Percentiles rank a stretch among this genome's conserved stretches.
Conservation (phyloP, 1,140 invertebrate species). For the Trichonephila inaurata region DNA sequence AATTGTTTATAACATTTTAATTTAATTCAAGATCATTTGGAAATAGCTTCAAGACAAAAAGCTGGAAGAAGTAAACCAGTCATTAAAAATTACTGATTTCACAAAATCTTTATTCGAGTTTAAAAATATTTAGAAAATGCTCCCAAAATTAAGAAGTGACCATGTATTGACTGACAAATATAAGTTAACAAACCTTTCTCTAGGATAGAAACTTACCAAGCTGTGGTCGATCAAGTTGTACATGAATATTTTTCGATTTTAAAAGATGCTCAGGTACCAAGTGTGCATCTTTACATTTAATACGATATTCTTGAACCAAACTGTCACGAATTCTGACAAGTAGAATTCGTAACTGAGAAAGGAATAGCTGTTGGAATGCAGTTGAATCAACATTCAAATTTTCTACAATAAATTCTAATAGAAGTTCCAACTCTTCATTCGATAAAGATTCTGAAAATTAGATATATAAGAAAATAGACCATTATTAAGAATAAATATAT, state of each 20-base stretch:
- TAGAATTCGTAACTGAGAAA: slow-evolving; percentile 51
- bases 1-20: too few relatives aligned
- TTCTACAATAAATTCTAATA: slow-evolving; percentile 17
- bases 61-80: too few relatives aligned
- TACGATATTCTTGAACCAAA: slow-evolving; percentile 47
- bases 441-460: slow-evolving; percentile 48
- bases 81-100: too few relatives aligned
- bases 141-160: not conserved
- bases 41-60: not conserved
- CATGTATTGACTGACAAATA: not conserved
- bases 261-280: not conserved
- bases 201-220: not conserved
- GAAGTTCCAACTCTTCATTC: not conserved
- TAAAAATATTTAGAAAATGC: too few relatives aligned
- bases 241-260: not conserved
- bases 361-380: slow-evolving; percentile 52
- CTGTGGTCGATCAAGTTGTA: not conserved
- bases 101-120: too few relatives aligned
- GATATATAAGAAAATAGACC: not conserved
- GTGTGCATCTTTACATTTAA: not conserved
- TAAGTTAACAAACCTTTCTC: too few relatives aligned
- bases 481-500: not conserved
- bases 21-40: too few relatives aligned
- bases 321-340: slow-evolving; percentile 66
- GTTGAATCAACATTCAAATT: slow-evolving; percentile 73